Evolutionary conservation across 2,888 invertebrate genomes (phyloP).

Genomic region (Fragum whitleyi): DNA sequence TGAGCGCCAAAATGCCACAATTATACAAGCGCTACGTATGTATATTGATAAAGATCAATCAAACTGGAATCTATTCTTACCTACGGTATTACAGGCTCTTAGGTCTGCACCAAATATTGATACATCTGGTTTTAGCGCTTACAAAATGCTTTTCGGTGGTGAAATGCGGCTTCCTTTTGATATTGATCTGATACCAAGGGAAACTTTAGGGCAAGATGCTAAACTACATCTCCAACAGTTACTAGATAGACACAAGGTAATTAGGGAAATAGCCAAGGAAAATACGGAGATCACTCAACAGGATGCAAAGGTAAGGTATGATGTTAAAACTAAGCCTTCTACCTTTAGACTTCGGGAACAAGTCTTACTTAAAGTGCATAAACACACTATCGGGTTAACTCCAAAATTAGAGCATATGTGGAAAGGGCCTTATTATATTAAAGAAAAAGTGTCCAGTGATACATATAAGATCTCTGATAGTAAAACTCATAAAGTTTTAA

Average conservation of each 20-base stretch:
- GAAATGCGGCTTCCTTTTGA: conserved; percentile 58
- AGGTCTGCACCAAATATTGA: conserved; percentile 58
- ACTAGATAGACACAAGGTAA: conserved; percentile 39
- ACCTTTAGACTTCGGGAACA: conserved; percentile 27
- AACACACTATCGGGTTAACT: too few species aligned
- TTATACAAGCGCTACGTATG: conserved; percentile 53
- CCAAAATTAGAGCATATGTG: too few species aligned
- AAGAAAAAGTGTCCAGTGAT: too few species aligned
- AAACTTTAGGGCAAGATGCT: conserved; percentile 49
- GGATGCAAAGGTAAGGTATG: conserved; percentile 38
- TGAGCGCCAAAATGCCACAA: conserved; percentile 61
- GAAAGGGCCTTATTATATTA: too few species aligned
- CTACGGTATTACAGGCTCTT: conserved; percentile 69
- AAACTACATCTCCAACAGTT: conserved; percentile 46
- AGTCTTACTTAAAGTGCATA: conserved; percentile 32
- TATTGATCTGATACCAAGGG: too few species aligned
- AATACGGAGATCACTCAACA: conserved; percentile 33
- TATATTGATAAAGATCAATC: too few species aligned
- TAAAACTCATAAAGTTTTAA: conserved; percentile 20
- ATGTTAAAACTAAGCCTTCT: conserved; percentile 40
- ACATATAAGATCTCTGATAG: too few species aligned
- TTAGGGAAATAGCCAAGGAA: too few species aligned
- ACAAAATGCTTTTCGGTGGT: too few species aligned
- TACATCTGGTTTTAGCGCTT: conserved; percentile 46
- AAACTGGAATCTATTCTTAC: too few species aligned